Evolutionary conservation across 2,888 invertebrate species (phyloP).

Genomic region (Ephialtes manifestator): DNA sequence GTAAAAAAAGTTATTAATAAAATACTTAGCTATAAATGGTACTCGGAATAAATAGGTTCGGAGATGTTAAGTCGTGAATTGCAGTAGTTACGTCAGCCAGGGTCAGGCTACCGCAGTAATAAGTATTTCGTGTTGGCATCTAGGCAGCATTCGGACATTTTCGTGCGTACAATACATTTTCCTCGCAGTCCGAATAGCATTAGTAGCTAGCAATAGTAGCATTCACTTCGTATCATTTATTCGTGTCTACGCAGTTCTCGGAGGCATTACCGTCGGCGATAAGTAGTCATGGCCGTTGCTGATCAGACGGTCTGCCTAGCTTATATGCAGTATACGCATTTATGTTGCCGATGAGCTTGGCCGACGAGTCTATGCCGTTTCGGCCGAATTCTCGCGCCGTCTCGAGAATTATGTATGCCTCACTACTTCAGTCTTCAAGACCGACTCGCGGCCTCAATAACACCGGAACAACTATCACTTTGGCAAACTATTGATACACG

Average conservation of each 20-base stretch:
- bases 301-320: slow-evolving; percentile 54
- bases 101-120: slow-evolving; percentile 46
- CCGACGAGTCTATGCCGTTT: slow-evolving; percentile 61
- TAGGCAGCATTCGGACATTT: slow-evolving; percentile 45
- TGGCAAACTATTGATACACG: not conserved
- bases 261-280: slow-evolving; percentile 48
- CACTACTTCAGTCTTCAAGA: slow-evolving; percentile 25
- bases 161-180: slow-evolving; percentile 54
- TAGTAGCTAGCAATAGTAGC: slow-evolving; percentile 13
- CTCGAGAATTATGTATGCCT: slow-evolving; percentile 61
- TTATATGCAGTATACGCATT: slow-evolving; percentile 44
- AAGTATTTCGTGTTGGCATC: slow-evolving; percentile 60
- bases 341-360: slow-evolving; percentile 55
- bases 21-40: not conserved
- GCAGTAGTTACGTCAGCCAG: slow-evolving; percentile 56
- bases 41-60: slow-evolving; percentile 19
- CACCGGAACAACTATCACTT: slow-evolving; percentile 41
- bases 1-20: not conserved
- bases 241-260: slow-evolving; percentile 42
- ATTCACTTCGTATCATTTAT: slow-evolving; percentile 50
- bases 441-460: slow-evolving; percentile 53
- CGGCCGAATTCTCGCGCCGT: slow-evolving; percentile 64
- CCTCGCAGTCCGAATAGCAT: slow-evolving; percentile 36
- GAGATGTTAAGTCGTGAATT: slow-evolving; percentile 20
- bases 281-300: slow-evolving; percentile 64